phyloP scores from a whole-genome alignment of 2,888 invertebrate genomes.

The Drosophila subsilvestris region DNA sequence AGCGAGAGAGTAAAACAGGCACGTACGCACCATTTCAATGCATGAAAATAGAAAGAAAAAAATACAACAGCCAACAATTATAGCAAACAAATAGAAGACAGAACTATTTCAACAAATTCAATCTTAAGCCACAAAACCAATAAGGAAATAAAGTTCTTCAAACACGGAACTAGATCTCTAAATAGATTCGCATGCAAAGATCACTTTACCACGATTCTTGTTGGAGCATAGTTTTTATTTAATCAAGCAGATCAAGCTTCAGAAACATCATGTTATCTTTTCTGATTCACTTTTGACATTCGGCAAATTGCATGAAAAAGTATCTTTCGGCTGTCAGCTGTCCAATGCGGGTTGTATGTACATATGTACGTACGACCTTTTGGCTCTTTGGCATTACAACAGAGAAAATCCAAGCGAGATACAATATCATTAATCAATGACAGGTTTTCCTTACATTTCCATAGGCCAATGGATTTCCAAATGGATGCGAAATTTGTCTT shows the following conservation, averaged over 20 bases:
- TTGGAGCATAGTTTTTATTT: neutral
- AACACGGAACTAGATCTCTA: neutral
- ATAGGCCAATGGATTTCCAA: neutral
- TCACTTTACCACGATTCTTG: neutral
- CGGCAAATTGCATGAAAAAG: neutral
- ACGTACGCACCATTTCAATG: constrained; percentile 48
- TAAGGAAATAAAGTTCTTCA: no score
- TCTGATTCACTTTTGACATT: neutral
- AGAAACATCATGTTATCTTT: neutral
- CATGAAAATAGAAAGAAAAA: constrained; percentile 35
- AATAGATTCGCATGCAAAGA: neutral
- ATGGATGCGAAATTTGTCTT: constrained; percentile 29
- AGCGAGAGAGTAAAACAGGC: constrained; percentile 17
- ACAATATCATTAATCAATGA: constrained; percentile 36
- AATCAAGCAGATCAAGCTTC: neutral
- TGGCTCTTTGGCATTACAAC: neutral
- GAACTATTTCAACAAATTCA: neutral
- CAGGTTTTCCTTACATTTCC: constrained; percentile 3
- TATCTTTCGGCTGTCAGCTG: constrained; percentile 2
- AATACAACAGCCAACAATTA: neutral
- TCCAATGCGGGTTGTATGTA: neutral
- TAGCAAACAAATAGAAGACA: constrained; percentile 6
- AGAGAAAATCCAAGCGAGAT: constrained; percentile 2
- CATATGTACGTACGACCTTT: no score
- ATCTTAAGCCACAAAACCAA: no score